phyloP scores from a whole-genome alignment of 2,888 invertebrate genomes.

The Clistopyga incitator region DNA sequence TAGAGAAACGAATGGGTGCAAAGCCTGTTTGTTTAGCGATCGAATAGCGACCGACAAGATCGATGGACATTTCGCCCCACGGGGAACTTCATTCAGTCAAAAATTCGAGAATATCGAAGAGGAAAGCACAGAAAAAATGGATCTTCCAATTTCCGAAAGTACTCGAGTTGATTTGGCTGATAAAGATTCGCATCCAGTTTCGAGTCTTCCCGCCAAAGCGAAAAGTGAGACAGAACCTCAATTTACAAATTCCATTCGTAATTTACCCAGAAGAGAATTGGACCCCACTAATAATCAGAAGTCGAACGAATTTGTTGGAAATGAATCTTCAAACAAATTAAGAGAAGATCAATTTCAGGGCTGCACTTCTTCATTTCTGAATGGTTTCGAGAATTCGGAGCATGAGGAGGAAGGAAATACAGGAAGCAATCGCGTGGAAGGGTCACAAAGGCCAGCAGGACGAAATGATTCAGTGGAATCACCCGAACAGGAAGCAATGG shows the following conservation, averaged over 20 bases:
- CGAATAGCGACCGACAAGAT: constrained; percentile 70
- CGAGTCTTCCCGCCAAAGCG: neutral
- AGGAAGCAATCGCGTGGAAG: neutral
- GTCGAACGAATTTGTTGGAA: constrained; percentile 2
- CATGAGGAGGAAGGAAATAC: neutral
- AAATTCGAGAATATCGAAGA: constrained; percentile 20
- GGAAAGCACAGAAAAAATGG: constrained; percentile 23
- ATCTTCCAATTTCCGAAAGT: constrained; percentile 29
- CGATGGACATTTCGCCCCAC: constrained; percentile 19
- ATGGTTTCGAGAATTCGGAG: neutral
- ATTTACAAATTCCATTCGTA: neutral
- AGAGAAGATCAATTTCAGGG: neutral
- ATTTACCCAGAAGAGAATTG: neutral
- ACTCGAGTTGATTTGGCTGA: neutral
- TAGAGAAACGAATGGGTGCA: constrained; percentile 50
- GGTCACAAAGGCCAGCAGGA: neutral
- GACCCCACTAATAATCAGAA: neutral
- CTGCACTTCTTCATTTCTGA: neutral
- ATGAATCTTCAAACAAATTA: neutral
- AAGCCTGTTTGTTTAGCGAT: constrained; percentile 67
- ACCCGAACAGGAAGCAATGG: neutral
- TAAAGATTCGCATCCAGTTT: neutral
- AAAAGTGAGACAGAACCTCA: neutral
- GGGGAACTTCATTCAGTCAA: constrained; percentile 21
- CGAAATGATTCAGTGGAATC: neutral